Base-by-base conservation (phyloP, 2,113 vertebrate species). In the Tylochromis polylepis region DNA sequence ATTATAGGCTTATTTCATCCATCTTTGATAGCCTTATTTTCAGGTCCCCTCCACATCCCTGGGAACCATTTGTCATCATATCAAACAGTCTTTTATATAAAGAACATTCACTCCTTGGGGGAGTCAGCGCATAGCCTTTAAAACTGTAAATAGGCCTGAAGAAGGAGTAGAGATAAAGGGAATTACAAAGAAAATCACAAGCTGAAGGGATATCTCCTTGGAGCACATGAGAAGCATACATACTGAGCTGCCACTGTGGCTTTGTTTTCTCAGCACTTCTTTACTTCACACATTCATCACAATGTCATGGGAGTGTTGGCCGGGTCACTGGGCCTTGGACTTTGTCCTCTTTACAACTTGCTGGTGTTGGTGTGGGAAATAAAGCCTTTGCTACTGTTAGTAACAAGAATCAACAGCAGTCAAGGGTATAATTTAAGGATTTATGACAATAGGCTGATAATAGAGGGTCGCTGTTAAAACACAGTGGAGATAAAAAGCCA, bases 171-270 rank as follows among this genome's bases (percentile, higher is more conserved):
- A 70, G 77, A 87, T 18, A 77, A 56, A 29, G 6, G 18, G 4
- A 6, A 11, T 57, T 82, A 78, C 65, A 85, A 87, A 89, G 81
- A 90, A 84, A 82, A 11, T 34, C 29, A 41, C 60, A 81, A 85
- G 85, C 14, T 85, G 62, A 84, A 78, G 84, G 53, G 72, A 60
- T 82, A 53, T 83, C 82, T 18, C 59, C 57, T 11, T 75, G 84
- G 56, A 79, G 60, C 3, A 15, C 24, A 43, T 31, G 43, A 56
- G 75, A 75, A 57, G 78, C 75, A 18, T 4, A 16, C 51, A 82
- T 22, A 20, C 62, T 57, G 41, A 86, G 46, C 49, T 29, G n/a
- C 59, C 12, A 18, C 6, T 43, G 34, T 12, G 20, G 72, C 27
- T 55, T 75, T 67, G 36, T 43, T 55, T 29, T 59, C 31, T 5